phyloP scores from a whole-genome alignment of 2,888 invertebrate species.

The Liodrosophila aerea region DNA sequence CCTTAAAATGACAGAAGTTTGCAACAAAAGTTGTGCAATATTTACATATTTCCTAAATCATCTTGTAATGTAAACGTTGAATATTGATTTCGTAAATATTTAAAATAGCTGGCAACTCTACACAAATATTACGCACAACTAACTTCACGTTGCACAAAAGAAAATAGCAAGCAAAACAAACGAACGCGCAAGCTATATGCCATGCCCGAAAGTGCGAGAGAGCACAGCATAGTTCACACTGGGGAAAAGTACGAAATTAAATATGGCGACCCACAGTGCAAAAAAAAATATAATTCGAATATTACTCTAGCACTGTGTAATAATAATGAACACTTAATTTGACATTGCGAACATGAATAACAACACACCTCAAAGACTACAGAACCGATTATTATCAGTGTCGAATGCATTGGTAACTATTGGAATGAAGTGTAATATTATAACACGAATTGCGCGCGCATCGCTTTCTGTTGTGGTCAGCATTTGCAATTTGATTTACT shows the following conservation, averaged over 20 bases:
- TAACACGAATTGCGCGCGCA: constrained; percentile 57
- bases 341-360: constrained; percentile 1
- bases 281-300: constrained; percentile 41
- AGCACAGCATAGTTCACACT: constrained; percentile 32
- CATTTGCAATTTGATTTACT: constrained; percentile 32
- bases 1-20: no score
- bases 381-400: not conserved
- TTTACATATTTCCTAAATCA: no score
- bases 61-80: not conserved
- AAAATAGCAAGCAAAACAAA: constrained; percentile 72
- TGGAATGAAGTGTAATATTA: not conserved
- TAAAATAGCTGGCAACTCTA: constrained; percentile 52
- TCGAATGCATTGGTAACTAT: not conserved
- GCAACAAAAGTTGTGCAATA: not conserved
- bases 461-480: constrained; percentile 19
- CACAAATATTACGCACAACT: constrained; percentile 53
- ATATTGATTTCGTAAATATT: constrained; percentile 13
- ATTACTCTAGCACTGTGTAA: constrained; percentile 4
- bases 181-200: constrained; percentile 56
- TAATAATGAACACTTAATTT: constrained; percentile 35
- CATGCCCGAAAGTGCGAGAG: constrained; percentile 37
- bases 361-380: not conserved
- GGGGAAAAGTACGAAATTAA: constrained; percentile 63
- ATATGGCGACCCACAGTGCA: constrained; percentile 67
- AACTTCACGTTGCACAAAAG: constrained; percentile 74